Evolutionary conservation across 37 sponge, comb jelly and placozoan species (phyloP).

Genomic region (Oscarella lobularis): DNA sequence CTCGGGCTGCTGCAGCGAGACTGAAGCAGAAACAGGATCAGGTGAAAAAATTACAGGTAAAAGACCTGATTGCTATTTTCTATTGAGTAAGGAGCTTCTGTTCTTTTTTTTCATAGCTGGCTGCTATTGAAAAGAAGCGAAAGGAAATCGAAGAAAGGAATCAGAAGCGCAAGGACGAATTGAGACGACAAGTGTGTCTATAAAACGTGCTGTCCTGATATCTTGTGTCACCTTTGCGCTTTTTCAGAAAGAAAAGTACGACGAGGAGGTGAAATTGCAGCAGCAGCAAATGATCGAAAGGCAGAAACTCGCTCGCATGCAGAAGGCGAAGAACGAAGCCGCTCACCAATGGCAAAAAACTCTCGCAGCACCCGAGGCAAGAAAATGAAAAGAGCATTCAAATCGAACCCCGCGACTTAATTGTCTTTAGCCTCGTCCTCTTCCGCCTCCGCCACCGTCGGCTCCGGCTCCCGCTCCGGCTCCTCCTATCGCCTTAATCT

Average conservation of each 20-base stretch:
- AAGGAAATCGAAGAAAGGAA: neutral
- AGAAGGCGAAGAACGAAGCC: neutral
- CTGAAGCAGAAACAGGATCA: neutral
- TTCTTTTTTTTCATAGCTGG: neutral
- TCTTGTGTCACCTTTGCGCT: too few species aligned
- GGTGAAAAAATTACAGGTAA: neutral
- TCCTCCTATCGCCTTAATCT: too few species aligned
- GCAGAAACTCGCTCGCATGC: too few species aligned
- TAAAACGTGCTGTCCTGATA: too few species aligned
- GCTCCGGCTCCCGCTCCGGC: too few species aligned
- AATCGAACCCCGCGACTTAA: too few species aligned
- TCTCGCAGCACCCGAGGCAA: neutral
- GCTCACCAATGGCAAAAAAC: neutral
- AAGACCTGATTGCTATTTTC: too few species aligned
- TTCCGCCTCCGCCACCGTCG: too few species aligned
- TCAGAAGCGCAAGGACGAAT: neutral
- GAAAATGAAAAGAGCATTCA: too few species aligned
- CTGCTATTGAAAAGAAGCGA: neutral
- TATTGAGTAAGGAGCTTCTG: neutral
- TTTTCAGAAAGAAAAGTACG: neutral
- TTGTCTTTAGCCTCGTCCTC: too few species aligned
- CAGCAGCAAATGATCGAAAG: neutral
- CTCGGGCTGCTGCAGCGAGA: neutral
- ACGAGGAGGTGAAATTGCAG: neutral
- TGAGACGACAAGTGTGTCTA: constrained; percentile 7